phyloP scores from a whole-genome alignment of 2,888 invertebrate genomes.

The Drosophila diplacantha region DNA sequence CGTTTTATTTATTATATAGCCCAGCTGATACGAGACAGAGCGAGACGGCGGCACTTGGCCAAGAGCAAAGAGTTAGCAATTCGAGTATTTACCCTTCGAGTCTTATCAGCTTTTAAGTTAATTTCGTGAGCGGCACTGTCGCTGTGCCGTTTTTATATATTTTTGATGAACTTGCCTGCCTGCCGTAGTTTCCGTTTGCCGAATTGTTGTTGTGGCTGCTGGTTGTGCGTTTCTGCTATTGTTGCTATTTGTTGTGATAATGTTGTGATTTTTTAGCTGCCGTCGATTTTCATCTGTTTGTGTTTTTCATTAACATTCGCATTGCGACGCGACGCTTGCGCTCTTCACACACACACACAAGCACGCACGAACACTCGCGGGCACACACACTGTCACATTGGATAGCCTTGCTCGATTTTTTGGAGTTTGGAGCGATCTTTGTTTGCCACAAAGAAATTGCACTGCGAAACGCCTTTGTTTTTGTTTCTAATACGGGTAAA shows the following conservation, averaged over 20 bases:
- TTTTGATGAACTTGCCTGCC: conserved; percentile 29
- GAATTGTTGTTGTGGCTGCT: conserved; percentile 10
- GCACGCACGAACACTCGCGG: not conserved
- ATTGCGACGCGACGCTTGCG: conserved; percentile 45
- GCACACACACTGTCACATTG: conserved; percentile 5
- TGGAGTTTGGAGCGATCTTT: conserved; percentile 22
- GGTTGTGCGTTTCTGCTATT: conserved; percentile 13
- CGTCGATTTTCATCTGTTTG: conserved; percentile 48
- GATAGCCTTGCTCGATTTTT: conserved; percentile 27
- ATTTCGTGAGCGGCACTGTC: conserved; percentile 23
- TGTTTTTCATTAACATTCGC: conserved; percentile 50
- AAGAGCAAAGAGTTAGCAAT: conserved; percentile 29
- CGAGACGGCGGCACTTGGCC: conserved; percentile 8
- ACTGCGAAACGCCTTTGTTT: conserved; percentile 26
- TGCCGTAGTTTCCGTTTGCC: conserved; percentile 23
- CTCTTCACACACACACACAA: conserved; percentile 8
- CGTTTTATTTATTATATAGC: not conserved
- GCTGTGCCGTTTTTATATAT: conserved; percentile 9
- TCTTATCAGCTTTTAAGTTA: conserved; percentile 41
- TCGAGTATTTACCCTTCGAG: conserved; percentile 39
- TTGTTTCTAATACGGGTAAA: conserved; percentile 19
- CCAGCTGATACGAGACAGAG: conserved; percentile 24
- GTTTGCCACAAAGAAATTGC: conserved; percentile 28
- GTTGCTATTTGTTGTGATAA: conserved; percentile 22
- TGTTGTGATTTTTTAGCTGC: conserved; percentile 26